These are phyloP conservation scores for Hydropotes inermis DNA, from an alignment of 2,113 vertebrate genomes.

Conservation along the genomic window DNA sequence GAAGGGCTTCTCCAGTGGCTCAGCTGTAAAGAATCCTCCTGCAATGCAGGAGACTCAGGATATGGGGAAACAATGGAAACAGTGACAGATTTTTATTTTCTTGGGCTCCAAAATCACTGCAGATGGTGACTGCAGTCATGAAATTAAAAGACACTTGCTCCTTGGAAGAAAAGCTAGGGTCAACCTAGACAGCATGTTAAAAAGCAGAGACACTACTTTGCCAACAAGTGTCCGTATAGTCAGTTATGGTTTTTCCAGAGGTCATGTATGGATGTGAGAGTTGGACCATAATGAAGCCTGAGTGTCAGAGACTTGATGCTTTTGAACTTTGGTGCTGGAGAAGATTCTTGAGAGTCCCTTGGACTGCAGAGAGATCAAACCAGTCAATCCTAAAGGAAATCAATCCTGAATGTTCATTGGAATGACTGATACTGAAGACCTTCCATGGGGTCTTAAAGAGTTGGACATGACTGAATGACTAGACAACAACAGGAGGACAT, in stretches of 20 bases:
- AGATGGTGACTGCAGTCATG: not conserved
- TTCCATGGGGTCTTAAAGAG: not conserved
- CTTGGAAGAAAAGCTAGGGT: not conserved
- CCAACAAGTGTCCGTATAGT: accelerated
- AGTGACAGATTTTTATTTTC: not conserved
- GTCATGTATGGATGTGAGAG: not conserved
- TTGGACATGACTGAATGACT: accelerated
- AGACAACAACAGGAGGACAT: accelerated
- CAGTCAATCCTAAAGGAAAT: not conserved
- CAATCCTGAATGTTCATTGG: not conserved
- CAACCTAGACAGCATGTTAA: not conserved
- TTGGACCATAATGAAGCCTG: not conserved
- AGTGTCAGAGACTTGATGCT: not conserved
- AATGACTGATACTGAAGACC: not conserved
- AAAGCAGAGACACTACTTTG: not conserved
- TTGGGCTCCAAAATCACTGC: not conserved
- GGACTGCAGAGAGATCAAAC: not conserved
- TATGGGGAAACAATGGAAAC: not conserved
- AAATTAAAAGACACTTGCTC: not conserved
- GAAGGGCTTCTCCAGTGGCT: not conserved
- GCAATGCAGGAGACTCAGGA: not conserved
- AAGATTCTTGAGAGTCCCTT: not conserved
- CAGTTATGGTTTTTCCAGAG: not conserved
- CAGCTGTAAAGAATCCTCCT: not conserved
- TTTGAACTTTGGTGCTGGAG: not conserved